Evolutionary conservation across 2,888 invertebrate genomes (phyloP), one percentile per base, ranked within the genome.

Genomic region (Luperina testacea): DNA sequence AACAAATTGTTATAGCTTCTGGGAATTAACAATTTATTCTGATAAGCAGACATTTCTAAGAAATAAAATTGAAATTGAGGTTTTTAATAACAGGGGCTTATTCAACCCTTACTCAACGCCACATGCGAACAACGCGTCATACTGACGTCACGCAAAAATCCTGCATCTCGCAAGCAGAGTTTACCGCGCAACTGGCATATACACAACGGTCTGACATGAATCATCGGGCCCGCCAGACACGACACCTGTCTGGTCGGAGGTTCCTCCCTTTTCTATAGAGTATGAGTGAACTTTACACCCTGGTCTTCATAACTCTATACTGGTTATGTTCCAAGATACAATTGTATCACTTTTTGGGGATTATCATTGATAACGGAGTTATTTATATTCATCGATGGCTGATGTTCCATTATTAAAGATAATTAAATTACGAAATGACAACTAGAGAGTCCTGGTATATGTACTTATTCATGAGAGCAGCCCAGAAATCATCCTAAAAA

Each of bases 401-500:
- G 17, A 32, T 45, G 24, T 76, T 63, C 24, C 24, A 72, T 17
- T 4, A 72, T 17, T 4, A 57, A 0, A 27, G n/a, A 6, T 17
- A 17, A 38, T 48, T 42, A 24, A 42, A 71, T n/a, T n/a, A 65
- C 42, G 20, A 68, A 24, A 24, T 48, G 27, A 24, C 24, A 38
- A 38, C 3, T 38, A 61, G 17, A 8, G 3, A 70, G 15, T 15
- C 11, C 13, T 24, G 11, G 17, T 32, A 51, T 11, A 24, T 24
- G 51, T 42, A 11, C 42, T 11, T 73, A 80, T 68, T 27, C n/a
- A 69, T 48, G 48, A 57, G n/a, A 69, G n/a, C 2, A 59, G 4
- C n/a, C 48, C 15, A 77, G 42, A 71, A 53, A 48, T 71, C 45
- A 38, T 61, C 5, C 8, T 57, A 27, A 45, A 70, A 78, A 65